Evolutionary conservation across 64 coral and sea anemone genomes (phyloP).

Genomic region (Montipora efflorescens): DNA sequence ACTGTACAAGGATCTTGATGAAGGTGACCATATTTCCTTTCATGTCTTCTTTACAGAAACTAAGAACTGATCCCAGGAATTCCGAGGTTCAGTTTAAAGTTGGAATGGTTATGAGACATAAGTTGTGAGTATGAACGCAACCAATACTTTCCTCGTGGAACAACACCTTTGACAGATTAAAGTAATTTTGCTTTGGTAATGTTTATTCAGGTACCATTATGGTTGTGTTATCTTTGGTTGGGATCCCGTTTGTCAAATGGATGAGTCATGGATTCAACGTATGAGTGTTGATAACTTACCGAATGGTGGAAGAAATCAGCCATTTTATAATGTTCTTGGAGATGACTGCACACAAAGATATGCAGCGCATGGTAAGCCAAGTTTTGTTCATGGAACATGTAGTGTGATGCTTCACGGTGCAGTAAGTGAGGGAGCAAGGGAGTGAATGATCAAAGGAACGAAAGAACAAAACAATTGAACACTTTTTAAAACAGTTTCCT

Average conservation of each 20-base stretch:
- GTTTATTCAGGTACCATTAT: conserved; percentile 78
- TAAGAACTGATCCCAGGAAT: conserved; percentile 75
- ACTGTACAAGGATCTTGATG: too few relatives aligned
- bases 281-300: conserved; percentile 84
- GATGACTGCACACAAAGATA: conserved; percentile 87
- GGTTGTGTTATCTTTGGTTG: conserved; percentile 95
- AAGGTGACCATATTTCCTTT: neutral
- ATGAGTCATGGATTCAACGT: conserved; percentile 81
- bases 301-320: conserved; percentile 74
- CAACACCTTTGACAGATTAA: too few relatives aligned
- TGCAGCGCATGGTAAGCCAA: conserved; percentile 81
- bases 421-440: too few relatives aligned
- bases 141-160: too few relatives aligned
- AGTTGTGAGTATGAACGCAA: conserved; percentile 25
- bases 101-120: conserved; percentile 96
- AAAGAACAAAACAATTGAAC: too few relatives aligned
- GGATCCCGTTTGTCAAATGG: conserved; percentile 89
- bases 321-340: conserved; percentile 94
- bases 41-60: conserved; percentile 53
- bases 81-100: conserved; percentile 73
- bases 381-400: neutral
- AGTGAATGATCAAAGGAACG: too few relatives aligned
- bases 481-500: too few relatives aligned
- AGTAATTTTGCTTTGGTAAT: too few relatives aligned
- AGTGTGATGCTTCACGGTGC: too few relatives aligned